Base-by-base conservation (phyloP, 2,888 invertebrate genomes). In the Hedychridium roseum region DNA sequence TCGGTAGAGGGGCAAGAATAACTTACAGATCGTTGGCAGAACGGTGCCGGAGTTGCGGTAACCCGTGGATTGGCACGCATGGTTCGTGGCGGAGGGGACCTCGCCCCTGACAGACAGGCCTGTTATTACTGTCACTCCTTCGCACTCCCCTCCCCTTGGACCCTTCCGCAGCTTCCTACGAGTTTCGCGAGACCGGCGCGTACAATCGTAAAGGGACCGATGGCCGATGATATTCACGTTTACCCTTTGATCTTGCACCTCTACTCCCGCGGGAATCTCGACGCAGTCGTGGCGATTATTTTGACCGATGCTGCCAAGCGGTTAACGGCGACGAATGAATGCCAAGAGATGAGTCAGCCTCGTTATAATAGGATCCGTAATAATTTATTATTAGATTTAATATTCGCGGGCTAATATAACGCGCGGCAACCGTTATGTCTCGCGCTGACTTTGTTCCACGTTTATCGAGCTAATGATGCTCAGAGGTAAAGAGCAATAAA, bases 71-170 rank as follows among this genome's bases (percentile, higher is more conserved):
- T 60, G 57, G 54, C 42, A 52, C 39, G 50, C 47, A 42, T 42
- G 40, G 26, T 43, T n/a, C 49, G 39, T 51, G 54, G n/a, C n/a
- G n/a, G n/a, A n/a, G n/a, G n/a, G 57, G 61, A 64, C 59, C 58
- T 64, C 57, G 58, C 40, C 43, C 59, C 64, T 70, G 68, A 70
- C 59, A 57, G 70, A 68, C 70, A 58, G 67, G 54, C 66, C 69
- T 67, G 69, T 70, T 70, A 70, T 70, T 70, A 70, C 68, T 57
- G 68, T 70, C 68, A 61, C 67, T 67, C 63, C 53, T 26, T 31
- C 36, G 37, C 50, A 45, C 54, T 46, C 28, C 15, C 32, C 16
- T 38, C 6, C 31, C 26, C 12, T 18, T 30, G 20, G 18, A 7
- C 36, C 35, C 26, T 31, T 23, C 21, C 32, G 4, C 27, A 7